Evolutionary conservation across 2,888 invertebrate species (phyloP).

Genomic region (Xestobium rufovillosum): DNA sequence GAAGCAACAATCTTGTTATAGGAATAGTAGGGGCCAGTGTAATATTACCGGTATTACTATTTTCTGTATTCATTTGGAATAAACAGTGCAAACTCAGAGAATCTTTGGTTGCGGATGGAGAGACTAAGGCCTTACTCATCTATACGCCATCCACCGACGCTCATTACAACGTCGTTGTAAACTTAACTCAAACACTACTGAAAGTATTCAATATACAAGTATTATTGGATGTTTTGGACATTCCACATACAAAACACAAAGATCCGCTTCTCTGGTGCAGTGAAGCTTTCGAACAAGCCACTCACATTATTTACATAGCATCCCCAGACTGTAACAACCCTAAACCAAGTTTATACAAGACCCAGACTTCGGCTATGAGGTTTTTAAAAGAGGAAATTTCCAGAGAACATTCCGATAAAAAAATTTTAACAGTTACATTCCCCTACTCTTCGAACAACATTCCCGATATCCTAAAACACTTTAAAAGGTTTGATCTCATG

Average conservation of each 20-base stretch:
- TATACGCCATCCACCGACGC: conserved; percentile 13
- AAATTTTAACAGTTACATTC: conserved; percentile 14
- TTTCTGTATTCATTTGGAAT: conserved; percentile 27
- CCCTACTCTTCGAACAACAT: conserved; percentile 11
- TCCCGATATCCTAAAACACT: conserved; percentile 8
- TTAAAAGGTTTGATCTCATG: conserved; percentile 12
- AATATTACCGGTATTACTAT: conserved; percentile 28
- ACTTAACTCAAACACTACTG: conserved; percentile 11
- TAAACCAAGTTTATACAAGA: conserved; percentile 9
- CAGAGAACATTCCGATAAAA: conserved; percentile 8
- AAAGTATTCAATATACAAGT: conserved; percentile 13
- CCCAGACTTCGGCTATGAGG: conserved; percentile 9
- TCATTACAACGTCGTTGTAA: conserved; percentile 13
- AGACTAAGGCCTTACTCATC: conserved; percentile 11
- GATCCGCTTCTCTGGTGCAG: conserved; percentile 15
- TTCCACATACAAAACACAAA: conserved; percentile 15
- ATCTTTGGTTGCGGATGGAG: conserved; percentile 9
- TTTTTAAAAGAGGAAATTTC: conserved; percentile 11
- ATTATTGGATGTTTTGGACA: conserved; percentile 14
- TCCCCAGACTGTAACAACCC: conserved; percentile 9
- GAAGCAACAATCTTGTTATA: conserved; percentile 28
- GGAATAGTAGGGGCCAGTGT: conserved; percentile 33
- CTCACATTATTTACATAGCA: conserved; percentile 16
- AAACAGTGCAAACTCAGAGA: conserved; percentile 20
- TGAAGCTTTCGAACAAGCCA: conserved; percentile 13